phyloP scores from a whole-genome alignment of 2,113 vertebrate genomes.

The Pristiophorus japonicus region DNA sequence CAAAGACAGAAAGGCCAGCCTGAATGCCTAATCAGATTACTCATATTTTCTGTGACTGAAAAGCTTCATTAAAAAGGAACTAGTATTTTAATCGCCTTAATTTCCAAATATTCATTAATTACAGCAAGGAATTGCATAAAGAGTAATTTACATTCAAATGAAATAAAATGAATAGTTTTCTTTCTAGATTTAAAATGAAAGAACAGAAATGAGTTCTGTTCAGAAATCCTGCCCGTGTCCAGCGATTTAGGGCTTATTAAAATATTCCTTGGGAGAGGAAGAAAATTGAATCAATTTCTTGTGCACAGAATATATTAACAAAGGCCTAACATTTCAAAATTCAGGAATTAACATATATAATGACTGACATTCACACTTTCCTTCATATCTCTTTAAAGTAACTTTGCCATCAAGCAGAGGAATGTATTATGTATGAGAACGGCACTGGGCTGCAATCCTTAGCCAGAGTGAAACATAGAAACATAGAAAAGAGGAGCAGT shows the following conservation, averaged over 20 bases:
- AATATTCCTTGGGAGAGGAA: background rate
- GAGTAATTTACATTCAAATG: conserved; percentile 27
- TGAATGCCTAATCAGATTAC: conserved; percentile 97
- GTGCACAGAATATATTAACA: background rate
- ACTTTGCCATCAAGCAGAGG: background rate
- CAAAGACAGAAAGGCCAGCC: conserved; percentile 76
- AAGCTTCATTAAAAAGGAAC: conserved; percentile 76
- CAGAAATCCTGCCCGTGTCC: background rate
- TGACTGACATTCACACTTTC: background rate
- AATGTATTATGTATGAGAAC: background rate
- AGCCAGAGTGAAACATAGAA: no score
- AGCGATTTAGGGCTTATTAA: background rate
- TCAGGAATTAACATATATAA: background rate
- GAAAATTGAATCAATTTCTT: conserved; percentile 13
- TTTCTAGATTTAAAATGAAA: background rate
- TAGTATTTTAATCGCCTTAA: conserved; percentile 54
- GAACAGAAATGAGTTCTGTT: background rate
- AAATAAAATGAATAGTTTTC: background rate
- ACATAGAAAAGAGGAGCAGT: no score
- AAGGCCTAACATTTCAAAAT: background rate
- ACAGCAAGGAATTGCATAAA: background rate
- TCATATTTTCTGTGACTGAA: conserved; percentile 86
- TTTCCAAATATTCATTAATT: conserved; percentile 27
- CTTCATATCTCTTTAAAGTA: background rate
- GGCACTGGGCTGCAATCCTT: no score